A percentile compares a stretch with the other conserved stretches of the same genome.
These are phyloP conservation scores for Sogatella furcifera DNA, from an alignment of 1,140 invertebrate genomes.

Conservation along the genomic window DNA sequence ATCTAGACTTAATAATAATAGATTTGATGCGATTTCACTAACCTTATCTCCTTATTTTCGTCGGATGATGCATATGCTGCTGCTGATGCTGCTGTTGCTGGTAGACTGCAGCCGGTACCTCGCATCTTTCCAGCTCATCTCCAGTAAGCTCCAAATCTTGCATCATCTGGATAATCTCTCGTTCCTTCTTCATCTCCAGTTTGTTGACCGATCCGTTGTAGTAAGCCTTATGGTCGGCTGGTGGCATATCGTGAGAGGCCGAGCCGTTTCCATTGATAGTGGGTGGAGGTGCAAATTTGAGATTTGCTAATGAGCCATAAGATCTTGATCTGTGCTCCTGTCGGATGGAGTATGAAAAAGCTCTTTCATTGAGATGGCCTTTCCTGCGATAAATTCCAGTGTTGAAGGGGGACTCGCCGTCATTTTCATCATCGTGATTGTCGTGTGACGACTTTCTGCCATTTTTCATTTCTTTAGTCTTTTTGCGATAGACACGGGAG, in stretches of 20 bases:
- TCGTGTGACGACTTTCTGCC: slow-evolving; percentile 6
- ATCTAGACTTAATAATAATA: too few relatives aligned
- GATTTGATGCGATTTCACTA: too few relatives aligned
- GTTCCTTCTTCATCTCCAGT: slow-evolving; percentile 72
- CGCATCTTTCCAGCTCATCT: slow-evolving; percentile 55
- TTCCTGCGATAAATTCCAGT: slow-evolving; percentile 82
- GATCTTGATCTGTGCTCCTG: slow-evolving; percentile 85
- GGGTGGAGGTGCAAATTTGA: slow-evolving; percentile 58
- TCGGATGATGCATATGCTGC: slow-evolving; percentile 14
- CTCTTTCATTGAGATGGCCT: slow-evolving; percentile 84
- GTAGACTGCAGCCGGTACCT: slow-evolving; percentile 44
- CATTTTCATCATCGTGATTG: slow-evolving; percentile 19
- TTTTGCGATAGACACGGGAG: slow-evolving; percentile 73
- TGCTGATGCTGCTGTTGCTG: slow-evolving; percentile 17
- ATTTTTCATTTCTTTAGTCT: slow-evolving; percentile 29
- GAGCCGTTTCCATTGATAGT: slow-evolving; percentile 27
- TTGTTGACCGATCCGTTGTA: slow-evolving; percentile 22
- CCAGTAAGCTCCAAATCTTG: slow-evolving; percentile 74
- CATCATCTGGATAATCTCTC: slow-evolving; percentile 85
- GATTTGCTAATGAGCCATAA: slow-evolving; percentile 77
- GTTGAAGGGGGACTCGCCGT: slow-evolving; percentile 61
- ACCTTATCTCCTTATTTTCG: slow-evolving; percentile 18
- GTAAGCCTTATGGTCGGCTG: slow-evolving; percentile 4
- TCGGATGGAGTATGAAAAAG: slow-evolving; percentile 87
- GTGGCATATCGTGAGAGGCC: neutral